Conservation (phyloP, 2,113 vertebrate species). For the Corydoras maculifer region DNA sequence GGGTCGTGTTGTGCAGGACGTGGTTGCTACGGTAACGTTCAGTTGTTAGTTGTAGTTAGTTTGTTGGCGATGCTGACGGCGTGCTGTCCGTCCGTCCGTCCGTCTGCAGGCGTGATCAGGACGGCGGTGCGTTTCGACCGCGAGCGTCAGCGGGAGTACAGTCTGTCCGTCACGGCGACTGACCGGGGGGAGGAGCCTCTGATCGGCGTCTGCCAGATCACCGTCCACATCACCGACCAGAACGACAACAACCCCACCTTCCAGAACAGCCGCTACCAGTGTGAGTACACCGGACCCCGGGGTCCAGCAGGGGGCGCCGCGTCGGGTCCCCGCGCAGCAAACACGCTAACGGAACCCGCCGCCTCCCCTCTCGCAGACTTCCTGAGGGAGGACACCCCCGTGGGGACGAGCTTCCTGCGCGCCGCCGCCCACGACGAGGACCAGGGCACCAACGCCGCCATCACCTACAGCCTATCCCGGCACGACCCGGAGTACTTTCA, state of each 20-base stretch:
- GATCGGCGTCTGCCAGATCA: constrained; percentile 77
- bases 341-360: too few species aligned
- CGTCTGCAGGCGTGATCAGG: constrained; percentile 69
- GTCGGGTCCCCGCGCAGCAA: too few species aligned
- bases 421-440: constrained; percentile 79
- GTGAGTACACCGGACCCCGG: constrained; percentile 54
- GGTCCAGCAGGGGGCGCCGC: too few species aligned
- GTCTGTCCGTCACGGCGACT: constrained; percentile 73
- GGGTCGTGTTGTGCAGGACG: too few species aligned
- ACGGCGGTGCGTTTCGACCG: constrained; percentile 74
- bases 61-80: too few species aligned
- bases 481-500: constrained; percentile 75
- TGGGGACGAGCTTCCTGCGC: constrained; percentile 79
- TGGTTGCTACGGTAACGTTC: too few species aligned
- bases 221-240: constrained; percentile 69
- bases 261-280: constrained; percentile 81
- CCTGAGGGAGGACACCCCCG: constrained; percentile 73
- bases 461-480: constrained; percentile 72
- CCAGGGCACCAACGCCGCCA: constrained; percentile 79
- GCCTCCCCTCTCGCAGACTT: constrained; percentile 64
- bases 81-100: background rate
- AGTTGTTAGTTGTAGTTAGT: too few species aligned
- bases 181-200: constrained; percentile 79
- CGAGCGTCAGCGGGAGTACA: constrained; percentile 73
- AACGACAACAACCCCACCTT: constrained; percentile 87